Conservation (phyloP, 2,113 vertebrate species). For the Notothenia coriiceps region DNA sequence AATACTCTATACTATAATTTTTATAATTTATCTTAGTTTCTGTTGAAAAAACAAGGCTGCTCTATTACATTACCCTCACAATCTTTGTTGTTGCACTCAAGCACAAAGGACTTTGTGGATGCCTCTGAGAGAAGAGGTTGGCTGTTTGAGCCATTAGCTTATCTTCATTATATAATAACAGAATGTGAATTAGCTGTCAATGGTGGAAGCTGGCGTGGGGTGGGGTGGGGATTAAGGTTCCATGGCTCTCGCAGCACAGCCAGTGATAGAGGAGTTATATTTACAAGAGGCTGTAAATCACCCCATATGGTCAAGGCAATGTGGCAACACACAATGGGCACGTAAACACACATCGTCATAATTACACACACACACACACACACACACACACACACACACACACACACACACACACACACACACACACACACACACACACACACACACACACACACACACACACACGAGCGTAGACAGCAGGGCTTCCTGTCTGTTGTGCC, state of each 20-base stretch:
- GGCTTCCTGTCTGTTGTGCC: slow-evolving; percentile 68
- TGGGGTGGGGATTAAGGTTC: neutral
- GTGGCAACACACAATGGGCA: slow-evolving; percentile 59
- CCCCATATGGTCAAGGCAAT: slow-evolving; percentile 51
- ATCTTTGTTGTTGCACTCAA: slow-evolving; percentile 22
- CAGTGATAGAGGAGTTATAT: slow-evolving; percentile 34
- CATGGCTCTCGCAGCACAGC: slow-evolving; percentile 12
- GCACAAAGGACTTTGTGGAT: slow-evolving; percentile 53
- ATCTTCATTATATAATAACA: slow-evolving; percentile 38
- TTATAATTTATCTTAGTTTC: neutral
- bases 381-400: slow-evolving; percentile 8
- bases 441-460: neutral
- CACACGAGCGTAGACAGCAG: slow-evolving; percentile 8
- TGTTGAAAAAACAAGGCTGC: neutral
- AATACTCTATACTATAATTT: neutral
- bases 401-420: neutral
- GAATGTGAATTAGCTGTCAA: slow-evolving; percentile 38
- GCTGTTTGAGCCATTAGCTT: slow-evolving; percentile 22
- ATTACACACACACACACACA: slow-evolving; percentile 40
- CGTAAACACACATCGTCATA: slow-evolving; percentile 67
- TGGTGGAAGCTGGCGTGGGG: neutral
- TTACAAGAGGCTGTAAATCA: slow-evolving; percentile 63
- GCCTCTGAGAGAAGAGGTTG: slow-evolving; percentile 7
- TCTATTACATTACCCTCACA: slow-evolving; percentile 9
- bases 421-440: slow-evolving; percentile 11